A percentile compares a stretch with the other conserved stretches of the same genome.
phyloP scores from a whole-genome alignment of 37 sponge, comb jelly and placozoan genomes.

The Beroe forskalii region DNA sequence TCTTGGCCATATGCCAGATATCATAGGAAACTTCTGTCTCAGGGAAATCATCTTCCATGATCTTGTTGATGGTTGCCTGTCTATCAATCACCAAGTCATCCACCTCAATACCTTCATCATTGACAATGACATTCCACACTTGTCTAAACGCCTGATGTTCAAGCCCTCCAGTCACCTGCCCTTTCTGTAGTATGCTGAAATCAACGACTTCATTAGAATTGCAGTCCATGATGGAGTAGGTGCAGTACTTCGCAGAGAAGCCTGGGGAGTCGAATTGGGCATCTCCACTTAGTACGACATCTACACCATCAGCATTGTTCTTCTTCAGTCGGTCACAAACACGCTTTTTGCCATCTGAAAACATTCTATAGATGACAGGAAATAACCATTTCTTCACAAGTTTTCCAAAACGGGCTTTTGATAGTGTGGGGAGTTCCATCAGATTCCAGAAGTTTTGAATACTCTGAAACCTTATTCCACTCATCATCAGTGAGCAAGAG shows the following conservation, averaged over 20 bases:
- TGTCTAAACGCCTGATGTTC: slow-evolving; percentile 6
- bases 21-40: not conserved
- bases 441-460: not conserved
- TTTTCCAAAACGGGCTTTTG: not conserved
- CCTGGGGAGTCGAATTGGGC: slow-evolving; percentile 20
- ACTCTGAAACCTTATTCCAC: not conserved
- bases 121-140: not conserved
- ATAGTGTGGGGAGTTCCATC: slow-evolving; percentile 11
- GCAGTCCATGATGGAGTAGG: slow-evolving; percentile 35
- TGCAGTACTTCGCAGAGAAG: slow-evolving; percentile 52
- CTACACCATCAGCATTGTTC: not conserved
- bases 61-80: not conserved
- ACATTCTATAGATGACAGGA: not conserved
- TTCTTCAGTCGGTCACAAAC: not conserved
- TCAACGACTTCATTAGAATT: not conserved
- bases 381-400: not conserved
- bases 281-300: slow-evolving; percentile 15
- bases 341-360: not conserved
- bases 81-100: slow-evolving; percentile 14
- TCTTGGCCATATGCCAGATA: slow-evolving; percentile 9
- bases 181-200: not conserved
- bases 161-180: not conserved
- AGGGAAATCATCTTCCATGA: not conserved
- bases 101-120: not conserved
- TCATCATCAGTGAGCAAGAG: not conserved